Evolutionary conservation across 2,797 vertebrate species (phyloP).

Genomic region (Gymnothorax javanicus): DNA sequence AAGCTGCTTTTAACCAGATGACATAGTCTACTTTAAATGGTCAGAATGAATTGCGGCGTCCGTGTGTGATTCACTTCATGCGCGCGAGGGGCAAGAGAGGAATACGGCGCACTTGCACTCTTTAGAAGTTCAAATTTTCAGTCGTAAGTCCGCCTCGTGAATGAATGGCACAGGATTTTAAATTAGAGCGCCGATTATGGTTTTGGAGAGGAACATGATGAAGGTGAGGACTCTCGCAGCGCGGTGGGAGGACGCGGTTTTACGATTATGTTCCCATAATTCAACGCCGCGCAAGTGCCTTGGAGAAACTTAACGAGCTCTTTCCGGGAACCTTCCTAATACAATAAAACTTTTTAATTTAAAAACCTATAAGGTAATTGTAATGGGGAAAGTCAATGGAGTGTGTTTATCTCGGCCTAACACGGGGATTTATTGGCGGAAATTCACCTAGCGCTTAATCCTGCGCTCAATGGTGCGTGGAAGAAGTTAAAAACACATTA

Average conservation of each 20-base stretch:
- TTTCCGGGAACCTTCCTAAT: constrained; percentile 65
- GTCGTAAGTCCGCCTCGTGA: background rate
- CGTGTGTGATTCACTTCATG: background rate
- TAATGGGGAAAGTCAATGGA: constrained; percentile 81
- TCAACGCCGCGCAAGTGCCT: constrained; percentile 42
- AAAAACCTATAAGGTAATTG: constrained; percentile 84
- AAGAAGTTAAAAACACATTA: constrained; percentile 49
- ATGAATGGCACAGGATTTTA: background rate
- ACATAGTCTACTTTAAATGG: background rate
- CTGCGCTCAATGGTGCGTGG: constrained; percentile 52
- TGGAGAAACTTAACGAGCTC: constrained; percentile 69
- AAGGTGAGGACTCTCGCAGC: background rate
- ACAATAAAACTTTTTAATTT: constrained; percentile 76
- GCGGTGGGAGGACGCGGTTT: constrained; percentile 40
- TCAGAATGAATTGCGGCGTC: background rate
- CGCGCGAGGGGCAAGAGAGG: background rate
- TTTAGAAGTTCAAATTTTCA: constrained; percentile 7
- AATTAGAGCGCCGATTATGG: constrained; percentile 19
- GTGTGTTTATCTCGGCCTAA: constrained; percentile 86
- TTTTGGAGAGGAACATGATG: background rate
- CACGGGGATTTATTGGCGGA: constrained; percentile 63
- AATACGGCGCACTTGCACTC: background rate
- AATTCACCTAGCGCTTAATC: constrained; percentile 60
- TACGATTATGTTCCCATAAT: constrained; percentile 32
- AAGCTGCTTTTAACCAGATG: background rate